Evolutionary conservation across 2,888 invertebrate species (phyloP).

Genomic region (Patella pellucida): DNA sequence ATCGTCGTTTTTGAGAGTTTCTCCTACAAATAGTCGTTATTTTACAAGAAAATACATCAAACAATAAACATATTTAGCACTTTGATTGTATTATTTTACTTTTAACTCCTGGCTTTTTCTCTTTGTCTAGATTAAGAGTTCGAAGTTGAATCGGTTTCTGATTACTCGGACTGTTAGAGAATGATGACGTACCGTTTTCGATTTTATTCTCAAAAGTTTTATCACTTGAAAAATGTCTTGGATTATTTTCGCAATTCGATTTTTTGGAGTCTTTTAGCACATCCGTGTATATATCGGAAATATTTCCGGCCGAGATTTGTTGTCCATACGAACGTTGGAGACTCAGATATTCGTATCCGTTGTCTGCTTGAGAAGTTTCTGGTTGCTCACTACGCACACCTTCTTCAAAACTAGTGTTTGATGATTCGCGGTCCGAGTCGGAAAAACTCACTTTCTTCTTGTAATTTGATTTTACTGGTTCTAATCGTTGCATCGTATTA

Average conservation of each 20-base stretch:
- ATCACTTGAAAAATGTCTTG: too few species aligned
- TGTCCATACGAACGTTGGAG: background rate
- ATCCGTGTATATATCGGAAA: background rate
- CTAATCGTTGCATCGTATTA: slow-evolving; percentile 31
- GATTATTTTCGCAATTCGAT: too few species aligned
- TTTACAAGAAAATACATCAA: background rate
- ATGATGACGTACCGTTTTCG: too few species aligned
- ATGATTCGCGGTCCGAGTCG: slow-evolving; percentile 46
- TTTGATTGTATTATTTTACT: slow-evolving; percentile 48
- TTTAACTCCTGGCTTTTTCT: slow-evolving; percentile 23
- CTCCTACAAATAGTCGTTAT: too few species aligned
- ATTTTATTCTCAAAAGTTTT: too few species aligned
- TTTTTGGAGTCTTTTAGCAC: background rate
- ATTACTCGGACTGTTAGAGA: background rate
- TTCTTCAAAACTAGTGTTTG: slow-evolving; percentile 20
- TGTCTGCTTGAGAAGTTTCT: slow-evolving; percentile 1
- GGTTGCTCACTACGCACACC: background rate
- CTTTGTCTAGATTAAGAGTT: slow-evolving; percentile 20
- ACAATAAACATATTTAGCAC: slow-evolving; percentile 36
- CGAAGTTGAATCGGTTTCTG: slow-evolving; percentile 4
- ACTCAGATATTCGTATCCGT: slow-evolving; percentile 14
- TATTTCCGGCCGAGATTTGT: background rate
- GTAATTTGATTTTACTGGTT: slow-evolving; percentile 20
- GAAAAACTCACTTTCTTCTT: slow-evolving; percentile 57
- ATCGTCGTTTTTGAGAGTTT: too few species aligned